Conservation (phyloP, 2,888 invertebrate species). For the Tenthredo livida region DNA sequence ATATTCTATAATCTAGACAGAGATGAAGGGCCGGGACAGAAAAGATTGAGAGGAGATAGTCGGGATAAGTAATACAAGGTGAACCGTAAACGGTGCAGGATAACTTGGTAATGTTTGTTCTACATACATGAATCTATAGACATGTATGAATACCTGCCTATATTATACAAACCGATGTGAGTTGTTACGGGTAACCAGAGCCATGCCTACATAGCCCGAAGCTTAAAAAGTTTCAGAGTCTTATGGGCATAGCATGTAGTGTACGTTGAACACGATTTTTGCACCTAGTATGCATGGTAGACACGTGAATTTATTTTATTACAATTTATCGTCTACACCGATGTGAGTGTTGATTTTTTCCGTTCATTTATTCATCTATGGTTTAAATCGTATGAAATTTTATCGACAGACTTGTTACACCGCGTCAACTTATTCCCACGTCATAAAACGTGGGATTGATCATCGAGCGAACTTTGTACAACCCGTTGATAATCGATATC, state of each 20-base stretch:
- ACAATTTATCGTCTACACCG: background rate
- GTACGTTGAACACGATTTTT: constrained; percentile 13
- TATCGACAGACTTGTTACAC: background rate
- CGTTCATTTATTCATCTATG: too few species aligned
- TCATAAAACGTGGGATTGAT: background rate
- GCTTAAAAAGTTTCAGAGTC: background rate
- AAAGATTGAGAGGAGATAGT: background rate
- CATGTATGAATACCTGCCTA: constrained; percentile 16
- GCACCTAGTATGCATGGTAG: background rate
- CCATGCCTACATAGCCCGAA: background rate
- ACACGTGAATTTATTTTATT: background rate
- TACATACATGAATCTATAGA: background rate
- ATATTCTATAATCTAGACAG: background rate
- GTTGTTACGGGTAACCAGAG: constrained; percentile 7
- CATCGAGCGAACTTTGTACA: background rate
- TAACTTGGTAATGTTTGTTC: constrained; percentile 16
- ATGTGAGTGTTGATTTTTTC: background rate
- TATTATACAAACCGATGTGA: background rate
- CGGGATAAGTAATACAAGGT: constrained; percentile 31
- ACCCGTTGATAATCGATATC: constrained; percentile 32
- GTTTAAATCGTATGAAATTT: background rate
- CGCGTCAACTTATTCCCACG: background rate
- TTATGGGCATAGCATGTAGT: constrained; percentile 9
- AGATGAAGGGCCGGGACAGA: background rate
- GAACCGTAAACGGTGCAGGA: constrained; percentile 31